Evolutionary conservation across 2,113 vertebrate species (phyloP).

Genomic region (Cottus gobio): DNA sequence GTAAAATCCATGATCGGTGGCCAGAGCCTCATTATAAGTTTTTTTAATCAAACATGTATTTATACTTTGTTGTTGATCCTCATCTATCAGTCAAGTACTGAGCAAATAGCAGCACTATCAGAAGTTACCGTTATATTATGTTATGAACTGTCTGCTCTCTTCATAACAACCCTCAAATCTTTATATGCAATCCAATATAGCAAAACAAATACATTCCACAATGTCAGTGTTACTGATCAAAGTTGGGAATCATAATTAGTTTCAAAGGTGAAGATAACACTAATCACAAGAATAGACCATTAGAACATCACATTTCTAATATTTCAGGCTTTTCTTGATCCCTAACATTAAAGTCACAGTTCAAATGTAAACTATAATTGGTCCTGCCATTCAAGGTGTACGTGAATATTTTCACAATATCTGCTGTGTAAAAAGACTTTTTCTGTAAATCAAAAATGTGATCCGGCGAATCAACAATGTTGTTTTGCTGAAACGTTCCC

Average conservation of each 20-base stretch:
- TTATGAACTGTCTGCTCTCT: neutral
- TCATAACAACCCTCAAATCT: neutral
- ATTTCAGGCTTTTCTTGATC: neutral
- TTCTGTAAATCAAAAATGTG: slow-evolving; percentile 5
- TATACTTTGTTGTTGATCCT: neutral
- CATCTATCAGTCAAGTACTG: neutral
- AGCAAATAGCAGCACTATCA: neutral
- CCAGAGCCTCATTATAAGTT: neutral
- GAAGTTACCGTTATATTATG: neutral
- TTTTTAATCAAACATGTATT: neutral
- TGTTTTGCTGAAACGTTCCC: neutral
- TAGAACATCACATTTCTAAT: neutral
- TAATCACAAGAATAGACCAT: neutral
- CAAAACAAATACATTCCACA: slow-evolving; percentile 20
- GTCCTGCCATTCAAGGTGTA: neutral
- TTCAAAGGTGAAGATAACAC: neutral
- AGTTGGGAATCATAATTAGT: neutral
- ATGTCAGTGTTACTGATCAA: slow-evolving; percentile 1
- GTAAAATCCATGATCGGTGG: neutral
- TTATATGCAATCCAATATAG: neutral
- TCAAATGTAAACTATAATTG: neutral
- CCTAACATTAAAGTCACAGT: neutral
- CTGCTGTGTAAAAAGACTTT: neutral
- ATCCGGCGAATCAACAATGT: neutral
- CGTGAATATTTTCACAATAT: neutral